Conservation (phyloP, 2,888 invertebrate genomes). For the Capitulum mitella region DNA sequence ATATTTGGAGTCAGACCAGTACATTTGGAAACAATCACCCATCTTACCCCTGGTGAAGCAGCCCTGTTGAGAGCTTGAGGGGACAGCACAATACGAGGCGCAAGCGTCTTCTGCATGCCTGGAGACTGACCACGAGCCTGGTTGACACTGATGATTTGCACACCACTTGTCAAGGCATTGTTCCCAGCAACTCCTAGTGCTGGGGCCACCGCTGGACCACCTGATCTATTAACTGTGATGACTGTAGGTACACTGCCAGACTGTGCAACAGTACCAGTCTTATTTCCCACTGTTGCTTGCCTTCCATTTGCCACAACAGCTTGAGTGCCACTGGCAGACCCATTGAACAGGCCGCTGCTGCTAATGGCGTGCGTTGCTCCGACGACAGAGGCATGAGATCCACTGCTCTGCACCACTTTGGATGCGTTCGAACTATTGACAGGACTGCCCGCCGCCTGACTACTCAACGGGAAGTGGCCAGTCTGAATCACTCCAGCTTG, state of each 20-base stretch:
- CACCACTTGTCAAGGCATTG: not conserved
- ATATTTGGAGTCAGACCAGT: too few relatives aligned
- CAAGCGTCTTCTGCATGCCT: not conserved
- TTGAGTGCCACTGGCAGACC: not conserved
- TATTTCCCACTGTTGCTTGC: not conserved
- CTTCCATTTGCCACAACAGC: not conserved
- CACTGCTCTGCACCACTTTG: not conserved
- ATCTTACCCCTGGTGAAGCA: conserved; percentile 23
- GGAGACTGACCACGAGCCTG: not conserved
- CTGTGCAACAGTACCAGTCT: not conserved
- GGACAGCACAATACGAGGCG: not conserved
- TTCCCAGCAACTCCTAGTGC: not conserved
- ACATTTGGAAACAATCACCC: too few relatives aligned
- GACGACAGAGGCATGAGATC: not conserved
- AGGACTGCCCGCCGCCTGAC: not conserved
- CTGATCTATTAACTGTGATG: not conserved
- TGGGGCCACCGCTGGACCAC: not conserved
- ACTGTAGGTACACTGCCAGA: not conserved
- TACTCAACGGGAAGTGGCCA: not conserved
- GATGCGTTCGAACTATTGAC: not conserved
- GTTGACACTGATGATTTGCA: not conserved
- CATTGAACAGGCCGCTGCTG: not conserved
- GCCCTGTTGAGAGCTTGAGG: not conserved
- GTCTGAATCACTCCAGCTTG: conserved; percentile 10
- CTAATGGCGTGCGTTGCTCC: not conserved